Conservation (phyloP, 2,888 invertebrate species). For the Hermodice carunculata region DNA sequence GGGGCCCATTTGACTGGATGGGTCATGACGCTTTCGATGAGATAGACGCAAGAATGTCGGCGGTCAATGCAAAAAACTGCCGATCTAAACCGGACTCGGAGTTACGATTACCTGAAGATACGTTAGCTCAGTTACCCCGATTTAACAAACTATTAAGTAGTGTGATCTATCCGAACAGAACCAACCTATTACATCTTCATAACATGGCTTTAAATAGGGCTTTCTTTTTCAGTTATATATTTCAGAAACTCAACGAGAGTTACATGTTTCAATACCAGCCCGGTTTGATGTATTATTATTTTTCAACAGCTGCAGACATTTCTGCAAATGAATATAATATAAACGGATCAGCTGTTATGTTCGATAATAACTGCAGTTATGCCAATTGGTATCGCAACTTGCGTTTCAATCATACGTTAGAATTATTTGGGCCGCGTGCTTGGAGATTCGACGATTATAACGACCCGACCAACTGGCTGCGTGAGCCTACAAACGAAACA, state of each 20-base stretch:
- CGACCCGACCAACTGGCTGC: slow-evolving; percentile 94
- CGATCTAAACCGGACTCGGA: slow-evolving; percentile 87
- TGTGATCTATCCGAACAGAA: slow-evolving; percentile 88
- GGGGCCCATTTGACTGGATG: slow-evolving; percentile 83
- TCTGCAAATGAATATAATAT: slow-evolving; percentile 90
- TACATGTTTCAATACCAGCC: slow-evolving; percentile 80
- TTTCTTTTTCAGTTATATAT: slow-evolving; percentile 81
- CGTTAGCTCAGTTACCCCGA: slow-evolving; percentile 81
- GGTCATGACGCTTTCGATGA: slow-evolving; percentile 90
- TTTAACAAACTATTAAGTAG: slow-evolving; percentile 74
- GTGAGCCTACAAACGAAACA: slow-evolving; percentile 95
- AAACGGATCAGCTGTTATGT: slow-evolving; percentile 88
- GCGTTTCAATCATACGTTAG: slow-evolving; percentile 92
- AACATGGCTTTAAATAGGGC: slow-evolving; percentile 97
- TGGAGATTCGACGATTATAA: slow-evolving; percentile 73
- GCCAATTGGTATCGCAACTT: slow-evolving; percentile 94
- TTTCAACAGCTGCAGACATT: slow-evolving; percentile 95
- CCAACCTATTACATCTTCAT: slow-evolving; percentile 91
- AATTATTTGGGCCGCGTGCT: slow-evolving; percentile 93
- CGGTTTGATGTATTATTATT: slow-evolving; percentile 97
- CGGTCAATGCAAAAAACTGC: slow-evolving; percentile 89
- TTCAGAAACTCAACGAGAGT: slow-evolving; percentile 47
- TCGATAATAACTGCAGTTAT: slow-evolving; percentile 93
- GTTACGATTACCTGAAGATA: slow-evolving; percentile 84
- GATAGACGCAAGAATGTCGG: slow-evolving; percentile 85